Evolutionary conservation across 1,140 invertebrate species (phyloP).

Genomic region (Cyphomyrmex costatus): DNA sequence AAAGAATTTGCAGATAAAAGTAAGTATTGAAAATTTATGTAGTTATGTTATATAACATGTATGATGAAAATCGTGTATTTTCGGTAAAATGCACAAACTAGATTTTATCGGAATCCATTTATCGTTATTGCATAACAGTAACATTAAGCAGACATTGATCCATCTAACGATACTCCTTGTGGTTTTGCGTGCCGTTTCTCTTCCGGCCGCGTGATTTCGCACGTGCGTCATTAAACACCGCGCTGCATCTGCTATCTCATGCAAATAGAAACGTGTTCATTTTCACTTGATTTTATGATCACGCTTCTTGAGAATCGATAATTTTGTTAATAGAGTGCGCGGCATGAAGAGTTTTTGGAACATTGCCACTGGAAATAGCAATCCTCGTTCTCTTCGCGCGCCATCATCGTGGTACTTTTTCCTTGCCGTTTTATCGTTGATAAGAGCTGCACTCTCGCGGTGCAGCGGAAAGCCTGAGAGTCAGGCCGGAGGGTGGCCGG

Average conservation of each 20-base stretch:
- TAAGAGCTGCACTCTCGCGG: constrained; percentile 4
- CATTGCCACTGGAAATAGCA: constrained; percentile 9
- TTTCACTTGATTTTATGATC: constrained; percentile 34
- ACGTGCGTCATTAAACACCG: constrained; percentile 45
- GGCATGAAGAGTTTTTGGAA: constrained; percentile 16
- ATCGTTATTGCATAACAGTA: constrained; percentile 25
- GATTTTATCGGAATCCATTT: neutral
- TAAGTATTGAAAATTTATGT: neutral
- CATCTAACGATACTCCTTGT: neutral
- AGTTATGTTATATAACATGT: no score
- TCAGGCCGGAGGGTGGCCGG: constrained; percentile 65
- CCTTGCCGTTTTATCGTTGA: neutral
- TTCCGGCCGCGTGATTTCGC: neutral
- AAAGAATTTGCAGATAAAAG: constrained; percentile 6
- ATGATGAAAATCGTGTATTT: neutral
- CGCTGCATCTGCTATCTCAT: constrained; percentile 9
- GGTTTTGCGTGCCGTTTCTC: neutral
- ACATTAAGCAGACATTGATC: constrained; percentile 45
- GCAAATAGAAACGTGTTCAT: constrained; percentile 28
- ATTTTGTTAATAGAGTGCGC: neutral
- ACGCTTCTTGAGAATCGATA: constrained; percentile 35
- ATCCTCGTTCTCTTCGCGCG: neutral
- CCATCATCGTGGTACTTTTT: neutral
- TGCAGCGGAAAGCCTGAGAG: constrained; percentile 29
- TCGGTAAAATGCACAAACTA: neutral